These are phyloP conservation scores for Brachypodius melanocephalos DNA, from an alignment of 2,113 vertebrate species.

Conservation along the genomic window DNA sequence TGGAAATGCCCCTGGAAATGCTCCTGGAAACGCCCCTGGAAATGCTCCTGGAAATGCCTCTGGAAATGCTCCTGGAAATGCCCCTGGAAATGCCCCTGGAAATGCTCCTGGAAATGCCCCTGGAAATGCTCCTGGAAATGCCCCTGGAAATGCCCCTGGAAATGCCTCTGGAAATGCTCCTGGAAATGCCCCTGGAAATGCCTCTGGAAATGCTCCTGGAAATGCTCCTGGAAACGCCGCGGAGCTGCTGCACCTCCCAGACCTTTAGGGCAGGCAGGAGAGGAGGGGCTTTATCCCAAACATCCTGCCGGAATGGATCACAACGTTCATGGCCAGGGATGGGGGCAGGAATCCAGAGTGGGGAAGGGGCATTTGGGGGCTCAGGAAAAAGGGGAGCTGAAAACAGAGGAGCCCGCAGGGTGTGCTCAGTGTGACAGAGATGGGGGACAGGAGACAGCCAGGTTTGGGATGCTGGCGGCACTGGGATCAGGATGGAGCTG, in stretches of 20 bases:
- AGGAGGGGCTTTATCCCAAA: neutral
- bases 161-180: too few species aligned
- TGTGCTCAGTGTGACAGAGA: neutral
- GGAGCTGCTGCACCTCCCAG: neutral
- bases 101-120: too few species aligned
- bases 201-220: neutral
- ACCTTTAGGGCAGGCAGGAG: neutral
- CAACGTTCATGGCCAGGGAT: accelerated
- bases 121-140: too few species aligned
- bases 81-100: neutral
- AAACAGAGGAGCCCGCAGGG: neutral
- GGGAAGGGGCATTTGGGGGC: neutral
- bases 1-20: too few species aligned
- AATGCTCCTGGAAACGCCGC: neutral
- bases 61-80: neutral
- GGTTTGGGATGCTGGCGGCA: neutral
- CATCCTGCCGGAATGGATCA: accelerated
- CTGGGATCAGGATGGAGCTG: too few species aligned
- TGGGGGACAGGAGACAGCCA: neutral
- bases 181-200: too few species aligned
- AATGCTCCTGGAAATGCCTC: too few species aligned
- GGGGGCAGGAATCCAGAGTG: neutral
- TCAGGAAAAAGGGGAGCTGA: neutral
- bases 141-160: too few species aligned
- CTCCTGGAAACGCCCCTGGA: too few species aligned